Evolutionary conservation across 1,140 invertebrate genomes (phyloP).

Genomic region (Danaus melanippus): DNA sequence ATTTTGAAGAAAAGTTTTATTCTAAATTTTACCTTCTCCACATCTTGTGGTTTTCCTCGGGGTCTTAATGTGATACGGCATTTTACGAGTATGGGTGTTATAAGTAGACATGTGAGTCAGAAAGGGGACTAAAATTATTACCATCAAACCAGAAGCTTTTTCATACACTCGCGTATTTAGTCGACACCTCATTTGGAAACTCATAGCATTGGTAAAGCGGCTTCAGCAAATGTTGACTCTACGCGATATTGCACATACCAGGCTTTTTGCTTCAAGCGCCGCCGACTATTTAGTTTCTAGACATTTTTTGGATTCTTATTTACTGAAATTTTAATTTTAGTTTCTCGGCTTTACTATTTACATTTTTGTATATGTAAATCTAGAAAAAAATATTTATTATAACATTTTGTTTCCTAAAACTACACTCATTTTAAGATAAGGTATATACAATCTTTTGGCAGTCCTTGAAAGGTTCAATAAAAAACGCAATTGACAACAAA

Average conservation of each 20-base stretch:
- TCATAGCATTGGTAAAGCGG: constrained; percentile 23
- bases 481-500: too few relatives aligned
- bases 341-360: not conserved
- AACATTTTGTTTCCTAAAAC: not conserved
- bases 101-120: constrained; percentile 4
- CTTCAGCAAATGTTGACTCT: constrained; percentile 33
- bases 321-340: constrained; percentile 4
- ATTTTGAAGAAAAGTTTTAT: too few relatives aligned
- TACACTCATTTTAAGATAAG: too few relatives aligned
- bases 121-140: constrained; percentile 14
- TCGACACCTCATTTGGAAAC: constrained; percentile 16
- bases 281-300: constrained; percentile 7
- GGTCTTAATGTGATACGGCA: not conserved
- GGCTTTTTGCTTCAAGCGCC: constrained; percentile 21
- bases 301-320: constrained; percentile 12
- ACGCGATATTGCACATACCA: constrained; percentile 30
- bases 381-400: not conserved
- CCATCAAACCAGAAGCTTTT: not conserved
- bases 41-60: not conserved
- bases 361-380: not conserved
- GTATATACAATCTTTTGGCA: too few relatives aligned
- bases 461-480: too few relatives aligned
- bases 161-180: constrained; percentile 14
- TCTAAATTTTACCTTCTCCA: too few relatives aligned
- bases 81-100: too few relatives aligned